These are phyloP conservation scores for Drepanosiphum platanoidis DNA, from an alignment of 2,888 invertebrate species.

Conservation along the genomic window DNA sequence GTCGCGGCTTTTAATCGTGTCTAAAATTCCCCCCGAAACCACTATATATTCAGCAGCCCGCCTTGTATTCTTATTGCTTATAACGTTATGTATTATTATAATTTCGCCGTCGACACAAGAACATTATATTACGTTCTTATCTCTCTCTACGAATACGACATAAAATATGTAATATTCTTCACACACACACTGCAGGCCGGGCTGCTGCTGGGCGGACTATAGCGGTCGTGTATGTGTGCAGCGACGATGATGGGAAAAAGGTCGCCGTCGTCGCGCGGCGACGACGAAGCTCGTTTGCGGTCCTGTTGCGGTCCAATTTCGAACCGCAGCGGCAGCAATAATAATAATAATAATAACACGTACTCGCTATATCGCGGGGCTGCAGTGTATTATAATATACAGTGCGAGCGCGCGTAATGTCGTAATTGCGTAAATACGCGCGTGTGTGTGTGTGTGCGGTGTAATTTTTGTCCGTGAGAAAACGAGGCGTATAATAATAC, in stretches of 20 bases:
- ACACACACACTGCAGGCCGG: too few species aligned
- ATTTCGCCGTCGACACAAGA: background rate
- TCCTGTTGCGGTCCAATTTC: constrained; percentile 42
- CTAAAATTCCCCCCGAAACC: too few species aligned
- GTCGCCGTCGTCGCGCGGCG: background rate
- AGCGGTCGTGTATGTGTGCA: too few species aligned
- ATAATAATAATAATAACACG: background rate
- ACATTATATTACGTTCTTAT: background rate
- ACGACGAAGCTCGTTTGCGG: constrained; percentile 24
- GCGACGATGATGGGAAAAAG: constrained; percentile 49
- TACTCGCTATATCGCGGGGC: background rate
- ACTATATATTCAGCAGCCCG: too few species aligned
- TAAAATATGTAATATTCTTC: too few species aligned
- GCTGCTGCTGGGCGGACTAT: too few species aligned
- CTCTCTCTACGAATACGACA: too few species aligned
- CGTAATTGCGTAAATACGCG: constrained; percentile 32
- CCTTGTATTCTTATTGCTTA: too few species aligned
- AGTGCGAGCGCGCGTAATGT: background rate
- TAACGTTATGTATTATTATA: background rate
- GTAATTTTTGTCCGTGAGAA: constrained; percentile 60
- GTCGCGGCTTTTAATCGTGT: too few species aligned
- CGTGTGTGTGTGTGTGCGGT: background rate
- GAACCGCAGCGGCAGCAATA: constrained; percentile 7
- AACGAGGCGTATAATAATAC: constrained; percentile 46
- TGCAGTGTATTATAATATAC: background rate